Conservation (phyloP, 2,888 invertebrate genomes). For the Portevinia maculata region DNA sequence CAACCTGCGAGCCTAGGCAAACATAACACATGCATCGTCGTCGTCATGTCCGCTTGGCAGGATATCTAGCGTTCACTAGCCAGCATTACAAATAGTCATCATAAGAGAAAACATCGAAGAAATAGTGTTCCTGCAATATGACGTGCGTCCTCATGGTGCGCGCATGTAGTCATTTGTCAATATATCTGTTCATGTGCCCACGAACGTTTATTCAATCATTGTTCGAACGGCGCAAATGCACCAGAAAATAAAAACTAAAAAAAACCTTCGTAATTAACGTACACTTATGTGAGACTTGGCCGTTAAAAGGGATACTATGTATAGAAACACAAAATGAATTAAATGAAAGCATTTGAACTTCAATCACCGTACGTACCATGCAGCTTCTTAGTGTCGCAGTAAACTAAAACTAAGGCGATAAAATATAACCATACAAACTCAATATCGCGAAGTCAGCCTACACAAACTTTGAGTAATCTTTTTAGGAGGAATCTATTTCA, state of each 20-base stretch:
- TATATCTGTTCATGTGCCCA: conserved; percentile 63
- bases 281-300: conserved; percentile 32
- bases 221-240: not conserved
- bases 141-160: conserved; percentile 44
- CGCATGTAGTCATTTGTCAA: conserved; percentile 68
- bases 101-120: conserved; percentile 62
- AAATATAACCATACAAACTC: no score
- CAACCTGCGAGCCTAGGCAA: conserved; percentile 46
- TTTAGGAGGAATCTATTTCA: no score
- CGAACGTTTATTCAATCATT: conserved; percentile 57
- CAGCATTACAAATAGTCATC: conserved; percentile 65
- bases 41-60: conserved; percentile 60
- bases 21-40: conserved; percentile 47
- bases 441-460: no score
- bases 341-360: no score
- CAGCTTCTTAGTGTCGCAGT: no score
- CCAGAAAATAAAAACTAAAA: conserved; percentile 34
- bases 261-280: conserved; percentile 55
- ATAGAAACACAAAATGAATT: no score
- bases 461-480: no score
- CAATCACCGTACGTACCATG: no score
- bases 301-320: not conserved
- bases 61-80: conserved; percentile 31
- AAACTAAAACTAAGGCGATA: no score
- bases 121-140: conserved; percentile 27